Evolutionary conservation across 2,888 invertebrate species (phyloP), one percentile per base, ranked within the genome.

Genomic region (Scaptomyza cyrtandrae): DNA sequence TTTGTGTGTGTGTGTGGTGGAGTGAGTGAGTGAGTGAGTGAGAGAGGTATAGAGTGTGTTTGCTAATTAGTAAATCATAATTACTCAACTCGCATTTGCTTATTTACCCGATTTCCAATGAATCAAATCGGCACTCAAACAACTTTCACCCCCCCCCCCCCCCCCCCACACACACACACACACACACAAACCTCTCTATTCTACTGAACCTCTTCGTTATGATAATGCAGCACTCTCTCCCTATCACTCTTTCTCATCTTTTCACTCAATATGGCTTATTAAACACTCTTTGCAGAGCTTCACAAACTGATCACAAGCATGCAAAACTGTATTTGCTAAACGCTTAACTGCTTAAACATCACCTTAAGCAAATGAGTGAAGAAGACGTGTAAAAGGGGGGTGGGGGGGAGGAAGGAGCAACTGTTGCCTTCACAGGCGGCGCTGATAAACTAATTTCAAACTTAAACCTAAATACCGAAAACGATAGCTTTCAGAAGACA

Each of bases 41-140:
- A 0, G 19, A 1, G 50, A 10, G n/a, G 49, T 58, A 35, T 58
- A 35, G 35, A 5, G 65, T 45, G 57, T 75, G 80, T 88, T 84
- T 84, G 80, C 86, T 83, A 84, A 84, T 84, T 84, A 84, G 84
- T 78, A 84, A 84, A 88, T 88, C 88, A 88, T 88, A 84, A 84
- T 84, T 83, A 83, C 83, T 82, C 74, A 83, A 73, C 82, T 84
- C 71, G 62, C 79, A 87, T 82, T 82, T 78, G 75, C 85, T 68
- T 85, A 85, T 78, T 84, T 81, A 73, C 31, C 44, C 73, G 45
- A 62, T 72, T 55, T 35, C 49, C 59, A 52, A 24, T 35, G 33
- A 37, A 39, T 44, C 48, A 44, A 52, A 43, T 6, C 27, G 29
- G 6, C n/a, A 3, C 11, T 33, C 11, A 49, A 49, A 13, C 29